A percentile compares a stretch with the other conserved stretches of the same genome.
Evolutionary conservation across 2,888 invertebrate species (phyloP).

Genomic region (Latrodectus elegans): DNA sequence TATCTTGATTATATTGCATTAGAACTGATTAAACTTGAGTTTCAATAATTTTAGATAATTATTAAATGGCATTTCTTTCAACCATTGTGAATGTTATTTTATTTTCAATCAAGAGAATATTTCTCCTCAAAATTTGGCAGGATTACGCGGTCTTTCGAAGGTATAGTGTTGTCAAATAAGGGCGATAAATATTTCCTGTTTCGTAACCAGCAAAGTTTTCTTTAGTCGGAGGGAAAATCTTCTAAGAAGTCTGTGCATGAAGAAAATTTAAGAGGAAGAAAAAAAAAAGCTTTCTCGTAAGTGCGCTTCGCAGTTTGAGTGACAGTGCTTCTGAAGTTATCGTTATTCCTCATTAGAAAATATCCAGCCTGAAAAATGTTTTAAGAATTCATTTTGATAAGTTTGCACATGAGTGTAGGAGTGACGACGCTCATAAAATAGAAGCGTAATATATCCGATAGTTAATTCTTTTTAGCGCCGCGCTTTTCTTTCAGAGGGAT

Average conservation of each 20-base stretch:
- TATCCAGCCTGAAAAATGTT: conserved; percentile 29
- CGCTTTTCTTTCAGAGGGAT: conserved; percentile 40
- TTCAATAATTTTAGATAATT: no score
- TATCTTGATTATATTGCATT: no score
- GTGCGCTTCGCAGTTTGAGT: conserved; percentile 39
- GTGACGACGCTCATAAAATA: conserved; percentile 26
- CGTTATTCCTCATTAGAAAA: conserved; percentile 46
- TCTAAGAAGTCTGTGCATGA: conserved; percentile 13
- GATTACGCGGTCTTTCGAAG: background rate
- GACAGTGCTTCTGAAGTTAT: conserved; percentile 44
- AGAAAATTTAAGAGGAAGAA: conserved; percentile 6
- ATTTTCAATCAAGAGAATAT: background rate
- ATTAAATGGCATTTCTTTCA: no score
- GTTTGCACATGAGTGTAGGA: conserved; percentile 31
- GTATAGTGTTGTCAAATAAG: background rate
- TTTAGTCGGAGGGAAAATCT: conserved; percentile 42
- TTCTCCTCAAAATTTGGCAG: conserved; percentile 9
- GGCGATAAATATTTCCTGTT: conserved; percentile 11
- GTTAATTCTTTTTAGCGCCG: conserved; percentile 24
- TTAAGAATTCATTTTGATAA: conserved; percentile 54
- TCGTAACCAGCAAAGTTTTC: conserved; percentile 6
- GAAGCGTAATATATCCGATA: conserved; percentile 49
- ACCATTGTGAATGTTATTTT: no score
- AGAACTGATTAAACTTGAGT: no score
- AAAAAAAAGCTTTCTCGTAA: conserved; percentile 28